Evolutionary conservation across 2,888 invertebrate genomes (phyloP).

Genomic region (Oscheius sp.): DNA sequence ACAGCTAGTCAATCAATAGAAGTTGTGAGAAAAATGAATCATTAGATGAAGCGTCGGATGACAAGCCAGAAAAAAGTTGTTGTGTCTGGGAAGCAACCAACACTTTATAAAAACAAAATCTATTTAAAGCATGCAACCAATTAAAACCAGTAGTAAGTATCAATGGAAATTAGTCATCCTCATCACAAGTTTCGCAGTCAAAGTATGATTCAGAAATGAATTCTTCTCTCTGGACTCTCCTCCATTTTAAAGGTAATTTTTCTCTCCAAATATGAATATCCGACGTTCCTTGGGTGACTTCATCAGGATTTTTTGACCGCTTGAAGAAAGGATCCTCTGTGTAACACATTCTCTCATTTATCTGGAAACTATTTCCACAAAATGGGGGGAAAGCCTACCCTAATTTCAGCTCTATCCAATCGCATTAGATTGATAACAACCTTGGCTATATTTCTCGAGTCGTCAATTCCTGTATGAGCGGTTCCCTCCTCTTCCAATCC

Average conservation of each 20-base stretch:
- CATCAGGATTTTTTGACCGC: neutral
- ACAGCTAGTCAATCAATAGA: neutral
- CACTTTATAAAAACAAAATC: too few species aligned
- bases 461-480: slow-evolving; percentile 76
- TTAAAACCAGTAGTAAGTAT: too few species aligned
- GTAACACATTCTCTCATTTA: neutral
- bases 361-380: neutral
- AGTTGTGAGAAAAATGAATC: too few species aligned
- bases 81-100: too few species aligned
- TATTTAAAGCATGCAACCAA: too few species aligned
- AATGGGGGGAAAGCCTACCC: slow-evolving; percentile 4
- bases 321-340: neutral
- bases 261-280: slow-evolving; percentile 39
- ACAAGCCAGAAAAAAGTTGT: too few species aligned
- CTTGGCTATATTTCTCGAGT: slow-evolving; percentile 75
- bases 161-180: slow-evolving; percentile 19
- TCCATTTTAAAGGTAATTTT: slow-evolving; percentile 38
- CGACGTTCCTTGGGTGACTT: neutral
- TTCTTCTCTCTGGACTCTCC: slow-evolving; percentile 27
- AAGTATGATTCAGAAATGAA: slow-evolving; percentile 47
- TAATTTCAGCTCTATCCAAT: slow-evolving; percentile 37
- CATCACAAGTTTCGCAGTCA: slow-evolving; percentile 54
- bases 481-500: slow-evolving; percentile 75
- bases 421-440: slow-evolving; percentile 73
- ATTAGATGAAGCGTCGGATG: too few species aligned